Conservation (phyloP, 2,888 invertebrate species). For the Heteromurus nitidus region DNA sequence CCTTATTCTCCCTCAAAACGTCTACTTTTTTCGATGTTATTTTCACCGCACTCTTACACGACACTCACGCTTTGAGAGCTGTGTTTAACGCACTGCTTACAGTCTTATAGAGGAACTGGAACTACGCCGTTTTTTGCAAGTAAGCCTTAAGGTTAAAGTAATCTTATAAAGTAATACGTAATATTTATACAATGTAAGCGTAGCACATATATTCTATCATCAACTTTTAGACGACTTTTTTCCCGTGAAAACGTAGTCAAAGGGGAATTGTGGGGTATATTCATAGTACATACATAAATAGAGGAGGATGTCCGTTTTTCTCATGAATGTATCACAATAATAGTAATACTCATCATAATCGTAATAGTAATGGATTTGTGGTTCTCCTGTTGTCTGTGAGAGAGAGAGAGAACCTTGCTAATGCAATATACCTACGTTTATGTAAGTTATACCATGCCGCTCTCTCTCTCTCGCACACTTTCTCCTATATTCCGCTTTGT, state of each 20-base stretch:
- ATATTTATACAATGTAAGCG: slow-evolving; percentile 9
- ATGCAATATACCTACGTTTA: no score
- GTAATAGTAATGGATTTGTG: slow-evolving; percentile 54
- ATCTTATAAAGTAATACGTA: not conserved
- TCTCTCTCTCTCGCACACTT: no score
- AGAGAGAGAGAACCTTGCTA: no score
- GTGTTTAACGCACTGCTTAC: no score
- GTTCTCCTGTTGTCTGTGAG: slow-evolving; percentile 35
- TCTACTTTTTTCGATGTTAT: not conserved
- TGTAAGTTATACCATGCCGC: no score
- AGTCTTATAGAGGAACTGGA: no score
- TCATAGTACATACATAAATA: no score
- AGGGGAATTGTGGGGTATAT: not conserved
- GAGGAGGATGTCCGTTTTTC: slow-evolving; percentile 14
- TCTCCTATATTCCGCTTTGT: no score
- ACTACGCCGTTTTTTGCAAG: not conserved
- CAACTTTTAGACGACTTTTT: slow-evolving; percentile 39
- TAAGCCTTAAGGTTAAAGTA: not conserved
- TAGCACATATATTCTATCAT: slow-evolving; percentile 28
- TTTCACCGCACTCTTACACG: not conserved
- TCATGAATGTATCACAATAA: slow-evolving; percentile 7
- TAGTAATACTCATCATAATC: slow-evolving; percentile 26
- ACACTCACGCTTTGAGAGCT: slow-evolving; percentile 7
- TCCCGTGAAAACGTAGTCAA: slow-evolving; percentile 7
- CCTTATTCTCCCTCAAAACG: not conserved